Evolutionary conservation across 2,113 vertebrate genomes (phyloP).

Genomic region (Oxygymnocypris stewartii): DNA sequence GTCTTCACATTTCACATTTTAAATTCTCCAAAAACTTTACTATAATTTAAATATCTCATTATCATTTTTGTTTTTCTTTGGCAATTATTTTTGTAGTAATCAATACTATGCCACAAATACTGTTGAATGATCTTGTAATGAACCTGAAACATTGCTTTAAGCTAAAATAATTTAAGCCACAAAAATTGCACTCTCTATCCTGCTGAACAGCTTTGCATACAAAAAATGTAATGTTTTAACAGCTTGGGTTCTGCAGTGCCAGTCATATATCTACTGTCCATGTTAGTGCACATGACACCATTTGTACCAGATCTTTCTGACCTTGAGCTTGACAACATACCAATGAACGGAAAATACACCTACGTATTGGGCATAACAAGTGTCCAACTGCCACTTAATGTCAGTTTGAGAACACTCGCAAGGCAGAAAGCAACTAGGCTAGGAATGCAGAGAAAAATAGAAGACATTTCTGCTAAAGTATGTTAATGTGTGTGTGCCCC

Average conservation of each 20-base stretch:
- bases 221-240: background rate
- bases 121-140: background rate
- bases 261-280: slow-evolving; percentile 3
- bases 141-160: background rate
- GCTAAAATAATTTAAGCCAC: background rate
- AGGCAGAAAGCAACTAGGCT: background rate
- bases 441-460: background rate
- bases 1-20: background rate
- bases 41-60: background rate
- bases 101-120: background rate
- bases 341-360: slow-evolving; percentile 20
- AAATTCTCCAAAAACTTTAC: background rate
- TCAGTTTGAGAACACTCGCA: background rate
- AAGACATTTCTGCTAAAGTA: background rate
- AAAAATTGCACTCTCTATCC: background rate
- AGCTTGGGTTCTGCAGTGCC: slow-evolving; percentile 23
- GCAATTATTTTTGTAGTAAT: background rate
- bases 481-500: background rate
- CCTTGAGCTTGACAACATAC: slow-evolving; percentile 21
- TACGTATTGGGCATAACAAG: slow-evolving; percentile 8
- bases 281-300: background rate
- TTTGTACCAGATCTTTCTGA: slow-evolving; percentile 16
- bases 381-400: background rate
- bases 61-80: background rate
- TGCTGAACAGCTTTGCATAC: background rate